Conservation (phyloP, 2,113 vertebrate genomes). For the Anarhynchus alexandrinus region DNA sequence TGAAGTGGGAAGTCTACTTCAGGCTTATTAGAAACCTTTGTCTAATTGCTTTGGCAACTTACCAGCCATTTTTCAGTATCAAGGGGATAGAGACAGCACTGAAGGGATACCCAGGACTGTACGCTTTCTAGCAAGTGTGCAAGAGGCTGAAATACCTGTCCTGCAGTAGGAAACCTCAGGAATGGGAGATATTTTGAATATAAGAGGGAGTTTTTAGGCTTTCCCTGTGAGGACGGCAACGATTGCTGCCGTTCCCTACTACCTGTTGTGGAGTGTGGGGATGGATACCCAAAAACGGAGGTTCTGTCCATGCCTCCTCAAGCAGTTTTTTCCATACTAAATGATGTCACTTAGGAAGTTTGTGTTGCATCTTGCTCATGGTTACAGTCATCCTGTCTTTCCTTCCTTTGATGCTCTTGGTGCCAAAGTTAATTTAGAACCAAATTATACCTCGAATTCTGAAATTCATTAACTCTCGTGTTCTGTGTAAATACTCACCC, state of each 20-base stretch:
- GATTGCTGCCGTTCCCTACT: neutral
- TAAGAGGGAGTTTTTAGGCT: neutral
- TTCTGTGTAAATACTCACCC: neutral
- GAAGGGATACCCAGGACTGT: neutral
- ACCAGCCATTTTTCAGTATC: neutral
- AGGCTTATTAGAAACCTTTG: neutral
- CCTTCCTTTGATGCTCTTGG: neutral
- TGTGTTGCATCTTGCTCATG: constrained; percentile 26
- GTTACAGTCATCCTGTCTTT: constrained; percentile 21
- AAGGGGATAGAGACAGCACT: neutral
- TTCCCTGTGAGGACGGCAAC: neutral
- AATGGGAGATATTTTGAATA: neutral
- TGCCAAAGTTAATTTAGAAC: constrained; percentile 41
- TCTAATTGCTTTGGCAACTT: neutral
- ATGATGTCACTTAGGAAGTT: neutral
- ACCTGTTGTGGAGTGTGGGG: neutral
- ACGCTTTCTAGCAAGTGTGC: neutral
- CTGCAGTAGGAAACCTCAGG: neutral
- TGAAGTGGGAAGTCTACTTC: neutral
- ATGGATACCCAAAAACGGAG: neutral
- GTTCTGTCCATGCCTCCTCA: neutral
- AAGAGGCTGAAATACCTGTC: neutral
- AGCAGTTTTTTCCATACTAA: neutral
- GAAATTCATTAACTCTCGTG: neutral
- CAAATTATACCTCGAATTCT: neutral